These are phyloP conservation scores for Caenorhabditis afra DNA, from an alignment of 2,888 invertebrate species.

Conservation along the genomic window DNA sequence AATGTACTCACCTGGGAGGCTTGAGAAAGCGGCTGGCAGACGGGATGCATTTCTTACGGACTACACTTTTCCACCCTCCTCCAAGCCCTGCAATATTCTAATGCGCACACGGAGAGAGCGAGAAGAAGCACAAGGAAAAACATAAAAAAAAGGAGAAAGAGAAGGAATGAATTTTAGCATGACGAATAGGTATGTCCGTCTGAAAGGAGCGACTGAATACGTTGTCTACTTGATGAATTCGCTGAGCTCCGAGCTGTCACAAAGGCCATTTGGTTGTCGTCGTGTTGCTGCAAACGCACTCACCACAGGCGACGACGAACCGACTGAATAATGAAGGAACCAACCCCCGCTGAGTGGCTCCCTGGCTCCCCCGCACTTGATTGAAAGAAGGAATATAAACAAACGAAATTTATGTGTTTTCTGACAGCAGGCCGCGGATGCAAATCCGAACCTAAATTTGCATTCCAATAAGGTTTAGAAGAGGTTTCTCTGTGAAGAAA, in stretches of 20 bases:
- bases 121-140: slow-evolving; percentile 11
- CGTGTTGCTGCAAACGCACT: slow-evolving; percentile 31
- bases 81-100: slow-evolving; percentile 13
- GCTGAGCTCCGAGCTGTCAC: slow-evolving; percentile 17
- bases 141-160: slow-evolving; percentile 5
- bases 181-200: slow-evolving; percentile 25
- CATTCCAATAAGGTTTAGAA: no score
- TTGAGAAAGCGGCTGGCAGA: slow-evolving; percentile 6
- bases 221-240: slow-evolving; percentile 30
- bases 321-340: slow-evolving; percentile 28
- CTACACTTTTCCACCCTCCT: background rate
- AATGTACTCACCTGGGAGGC: slow-evolving; percentile 10
- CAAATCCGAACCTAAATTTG: slow-evolving; percentile 18
- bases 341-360: background rate
- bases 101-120: background rate
- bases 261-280: slow-evolving; percentile 36
- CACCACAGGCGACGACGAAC: slow-evolving; percentile 15
- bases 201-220: slow-evolving; percentile 26
- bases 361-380: background rate
- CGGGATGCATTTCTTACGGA: background rate
- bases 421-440: slow-evolving; percentile 4
- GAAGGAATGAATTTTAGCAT: slow-evolving; percentile 20
- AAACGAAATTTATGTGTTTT: slow-evolving; percentile 13
- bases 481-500: no score
- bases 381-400: slow-evolving; percentile 14